Evolutionary conservation across 2,797 vertebrate genomes (phyloP), one percentile per base, ranked within the genome.

Genomic region (Onychomys arenicola): DNA sequence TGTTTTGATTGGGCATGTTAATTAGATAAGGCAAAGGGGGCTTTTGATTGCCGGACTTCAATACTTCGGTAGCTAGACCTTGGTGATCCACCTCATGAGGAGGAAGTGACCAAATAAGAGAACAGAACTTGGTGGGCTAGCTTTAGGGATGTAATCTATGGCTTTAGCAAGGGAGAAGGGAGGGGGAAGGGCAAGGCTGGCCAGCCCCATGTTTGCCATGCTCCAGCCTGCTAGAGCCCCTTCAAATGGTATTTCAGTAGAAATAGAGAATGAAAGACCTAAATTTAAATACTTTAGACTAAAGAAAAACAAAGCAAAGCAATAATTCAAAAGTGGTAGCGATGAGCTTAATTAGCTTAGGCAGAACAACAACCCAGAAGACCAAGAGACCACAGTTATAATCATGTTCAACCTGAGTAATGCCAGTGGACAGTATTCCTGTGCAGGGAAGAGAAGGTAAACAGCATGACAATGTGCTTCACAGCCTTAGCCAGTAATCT

Each of bases 261-360:
- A n/a, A 82, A 81, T 32, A 77, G 37, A 63, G 46, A 93, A 81
- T 63, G 46, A 69, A 95, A 93, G 52, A 63, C 81, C 29, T 94
- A 81, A 83, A 55, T 61, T 46, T 25, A 80, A 95, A 93, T 80
- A 14, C 2, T 16, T 89, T 77, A 65, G 23, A 59, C 57, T 82
- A 73, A 89, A 92, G 61, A 34, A 55, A 55, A 73, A 73, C 75
- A 32, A 49, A 92, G 29, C 52, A 84, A 82, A 93, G 32, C 25
- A 71, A 92, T 80, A 57, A 59, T 86, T 27, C 85, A 40, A 92
- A 86, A 34, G 3, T 13, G 29, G 14, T 75, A 78, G 82, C 92
- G 96, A 55, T n/a, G 25, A 34, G 81, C 27, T 90, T 83, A 71
- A 13, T 90, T 83, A 71, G 16, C 63, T 65, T 43, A 65, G 6